These are phyloP conservation scores for Agrochola lota DNA, from an alignment of 2,888 invertebrate species.

Conservation along the genomic window DNA sequence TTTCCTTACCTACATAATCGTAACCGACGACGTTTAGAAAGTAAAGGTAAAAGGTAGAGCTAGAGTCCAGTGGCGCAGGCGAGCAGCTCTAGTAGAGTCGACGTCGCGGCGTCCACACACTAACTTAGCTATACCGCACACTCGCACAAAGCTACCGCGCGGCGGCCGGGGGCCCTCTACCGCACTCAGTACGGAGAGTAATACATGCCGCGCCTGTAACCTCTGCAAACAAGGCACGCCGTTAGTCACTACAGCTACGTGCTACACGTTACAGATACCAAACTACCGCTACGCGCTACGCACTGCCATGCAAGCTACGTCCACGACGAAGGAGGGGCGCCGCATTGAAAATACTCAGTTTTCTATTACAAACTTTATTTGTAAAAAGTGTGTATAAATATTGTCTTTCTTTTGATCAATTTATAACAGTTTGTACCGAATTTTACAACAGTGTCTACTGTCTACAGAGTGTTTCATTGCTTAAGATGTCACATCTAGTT, in stretches of 20 bases:
- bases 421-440: slow-evolving; percentile 70
- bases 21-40: slow-evolving; percentile 53
- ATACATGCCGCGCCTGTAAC: slow-evolving; percentile 92
- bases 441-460: slow-evolving; percentile 67
- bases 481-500: slow-evolving; percentile 54
- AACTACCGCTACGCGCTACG: slow-evolving; percentile 63
- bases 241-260: slow-evolving; percentile 72
- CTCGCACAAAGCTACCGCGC: slow-evolving; percentile 65
- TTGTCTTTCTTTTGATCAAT: slow-evolving; percentile 73
- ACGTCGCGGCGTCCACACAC: slow-evolving; percentile 58
- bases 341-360: slow-evolving; percentile 85
- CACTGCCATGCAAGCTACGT: slow-evolving; percentile 63
- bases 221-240: slow-evolving; percentile 91
- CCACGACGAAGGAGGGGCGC: slow-evolving; percentile 71
- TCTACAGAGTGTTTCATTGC: slow-evolving; percentile 58
- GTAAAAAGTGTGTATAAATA: slow-evolving; percentile 84
- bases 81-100: slow-evolving; percentile 56
- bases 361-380: slow-evolving; percentile 85
- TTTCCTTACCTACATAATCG: slow-evolving; percentile 60
- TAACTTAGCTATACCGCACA: slow-evolving; percentile 68
- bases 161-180: slow-evolving; percentile 76
- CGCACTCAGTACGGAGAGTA: slow-evolving; percentile 93
- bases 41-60: slow-evolving; percentile 57
- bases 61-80: slow-evolving; percentile 65
- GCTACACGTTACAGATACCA: slow-evolving; percentile 63